phyloP scores from a whole-genome alignment of 2,888 invertebrate species.

The Aproaerema taeniolella region DNA sequence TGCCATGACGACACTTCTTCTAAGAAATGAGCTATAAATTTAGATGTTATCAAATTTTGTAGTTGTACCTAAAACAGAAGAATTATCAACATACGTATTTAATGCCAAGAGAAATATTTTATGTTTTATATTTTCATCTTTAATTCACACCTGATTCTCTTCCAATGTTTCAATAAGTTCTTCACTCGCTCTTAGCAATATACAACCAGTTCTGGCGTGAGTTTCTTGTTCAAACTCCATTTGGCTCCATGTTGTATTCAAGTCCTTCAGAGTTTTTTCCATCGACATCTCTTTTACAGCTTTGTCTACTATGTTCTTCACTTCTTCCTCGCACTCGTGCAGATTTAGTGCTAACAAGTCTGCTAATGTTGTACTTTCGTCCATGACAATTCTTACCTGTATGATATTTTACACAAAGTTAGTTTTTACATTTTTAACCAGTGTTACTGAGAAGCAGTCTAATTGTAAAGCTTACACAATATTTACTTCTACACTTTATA shows the following conservation, averaged over 20 bases:
- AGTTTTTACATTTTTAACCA: too few species aligned
- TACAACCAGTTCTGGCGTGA: constrained; percentile 91
- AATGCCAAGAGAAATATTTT: background rate
- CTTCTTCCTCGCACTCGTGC: constrained; percentile 98
- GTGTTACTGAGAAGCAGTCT: too few species aligned
- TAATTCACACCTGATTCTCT: constrained; percentile 89
- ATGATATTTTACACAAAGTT: too few species aligned
- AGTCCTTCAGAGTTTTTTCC: constrained; percentile 95
- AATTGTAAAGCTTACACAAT: too few species aligned
- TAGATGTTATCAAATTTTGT: constrained; percentile 97
- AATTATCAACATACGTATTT: too few species aligned
- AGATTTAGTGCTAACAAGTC: constrained; percentile 94
- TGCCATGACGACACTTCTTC: constrained; percentile 97
- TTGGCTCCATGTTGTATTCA: constrained; percentile 93
- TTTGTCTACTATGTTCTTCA: constrained; percentile 97
- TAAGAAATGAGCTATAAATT: constrained; percentile 96
- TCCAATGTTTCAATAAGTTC: constrained; percentile 97
- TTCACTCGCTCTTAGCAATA: constrained; percentile 92
- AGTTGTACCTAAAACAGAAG: constrained; percentile 87
- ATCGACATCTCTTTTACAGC: constrained; percentile 99
- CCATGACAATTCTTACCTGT: constrained; percentile 96
- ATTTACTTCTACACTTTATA: too few species aligned
- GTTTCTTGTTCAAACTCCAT: constrained; percentile 96
- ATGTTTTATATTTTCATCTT: constrained; percentile 4
- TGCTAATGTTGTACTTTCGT: constrained; percentile 92